Base-by-base conservation (phyloP, 2,888 invertebrate genomes). In the Anaspis maculata region DNA sequence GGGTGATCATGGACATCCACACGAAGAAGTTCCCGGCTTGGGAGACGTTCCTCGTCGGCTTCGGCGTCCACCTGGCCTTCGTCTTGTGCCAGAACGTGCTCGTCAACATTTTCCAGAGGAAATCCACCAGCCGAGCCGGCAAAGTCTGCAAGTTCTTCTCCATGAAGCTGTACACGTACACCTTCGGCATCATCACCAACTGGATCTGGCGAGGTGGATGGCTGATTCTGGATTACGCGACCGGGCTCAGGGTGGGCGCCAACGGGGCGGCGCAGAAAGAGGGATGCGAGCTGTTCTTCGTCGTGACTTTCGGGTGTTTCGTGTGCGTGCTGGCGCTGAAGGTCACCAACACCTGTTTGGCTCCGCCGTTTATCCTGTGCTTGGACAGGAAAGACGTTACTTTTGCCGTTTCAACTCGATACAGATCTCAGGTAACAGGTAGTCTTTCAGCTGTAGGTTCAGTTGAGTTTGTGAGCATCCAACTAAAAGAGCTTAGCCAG, bases 351-450 rank as follows among this genome's bases (percentile, higher is more conserved):
- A 77, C 76, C 49, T 49, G 75, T 9, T 60, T 74, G 15, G 71
- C 76, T 0, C 59, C 74, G 1, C 80, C 80, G 0, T 72, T 73
- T 49, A 66, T 74, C 51, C 58, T 79, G 7, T 61, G 68, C 44
- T 67, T 75, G 1, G 81, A 81, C 45, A 68, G 67, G 5, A 72
- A 73, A 36, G 69, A 68, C n/a, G n/a, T n/a, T n/a, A n/a, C n/a
- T n/a, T n/a, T n/a, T n/a, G n/a, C n/a, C n/a, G n/a, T n/a, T n/a
- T n/a, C n/a, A n/a, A n/a, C n/a, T n/a, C n/a, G n/a, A n/a, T n/a
- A n/a, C n/a, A n/a, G n/a, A n/a, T n/a, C n/a, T n/a, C n/a, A n/a
- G n/a, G n/a, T n/a, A n/a, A n/a, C n/a, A n/a, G n/a, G n/a, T n/a
- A n/a, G n/a, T n/a, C n/a, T n/a, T n/a, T n/a, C n/a, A n/a, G n/a